Conservation (phyloP, 2,888 invertebrate genomes). For the Synergus laeviventris region DNA sequence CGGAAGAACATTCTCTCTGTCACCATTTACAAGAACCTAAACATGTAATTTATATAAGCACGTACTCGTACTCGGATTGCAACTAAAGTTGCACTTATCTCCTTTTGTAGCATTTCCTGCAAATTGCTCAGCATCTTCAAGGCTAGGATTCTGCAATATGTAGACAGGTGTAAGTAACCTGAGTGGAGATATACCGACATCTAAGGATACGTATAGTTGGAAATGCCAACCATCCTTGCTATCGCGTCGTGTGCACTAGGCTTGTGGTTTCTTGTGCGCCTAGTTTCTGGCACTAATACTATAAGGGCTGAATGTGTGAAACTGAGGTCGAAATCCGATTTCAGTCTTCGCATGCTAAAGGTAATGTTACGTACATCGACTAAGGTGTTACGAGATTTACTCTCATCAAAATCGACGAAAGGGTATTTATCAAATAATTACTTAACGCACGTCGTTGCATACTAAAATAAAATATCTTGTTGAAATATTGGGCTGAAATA, state of each 20-base stretch:
- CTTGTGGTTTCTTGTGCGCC: constrained; percentile 62
- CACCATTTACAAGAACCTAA: not conserved
- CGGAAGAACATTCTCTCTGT: not conserved
- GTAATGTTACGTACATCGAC: not conserved
- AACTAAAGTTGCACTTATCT: not conserved
- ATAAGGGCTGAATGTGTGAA: not conserved
- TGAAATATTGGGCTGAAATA: no score
- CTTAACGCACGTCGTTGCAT: no score
- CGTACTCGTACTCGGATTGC: constrained; percentile 16
- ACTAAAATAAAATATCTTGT: no score
- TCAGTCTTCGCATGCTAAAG: not conserved
- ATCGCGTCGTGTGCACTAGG: constrained; percentile 57
- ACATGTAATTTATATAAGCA: constrained; percentile 42
- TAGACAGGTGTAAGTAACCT: constrained; percentile 43
- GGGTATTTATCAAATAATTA: not conserved
- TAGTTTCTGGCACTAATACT: constrained; percentile 39
- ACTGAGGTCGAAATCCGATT: not conserved
- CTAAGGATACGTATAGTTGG: constrained; percentile 36
- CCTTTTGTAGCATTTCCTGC: not conserved
- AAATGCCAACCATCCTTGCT: constrained; percentile 63
- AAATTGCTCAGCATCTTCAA: not conserved
- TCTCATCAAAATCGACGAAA: not conserved
- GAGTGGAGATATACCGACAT: constrained; percentile 46
- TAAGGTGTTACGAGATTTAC: not conserved
- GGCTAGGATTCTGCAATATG: not conserved